Conservation (phyloP, 2,113 vertebrate genomes). For the Anguilla rostrata region DNA sequence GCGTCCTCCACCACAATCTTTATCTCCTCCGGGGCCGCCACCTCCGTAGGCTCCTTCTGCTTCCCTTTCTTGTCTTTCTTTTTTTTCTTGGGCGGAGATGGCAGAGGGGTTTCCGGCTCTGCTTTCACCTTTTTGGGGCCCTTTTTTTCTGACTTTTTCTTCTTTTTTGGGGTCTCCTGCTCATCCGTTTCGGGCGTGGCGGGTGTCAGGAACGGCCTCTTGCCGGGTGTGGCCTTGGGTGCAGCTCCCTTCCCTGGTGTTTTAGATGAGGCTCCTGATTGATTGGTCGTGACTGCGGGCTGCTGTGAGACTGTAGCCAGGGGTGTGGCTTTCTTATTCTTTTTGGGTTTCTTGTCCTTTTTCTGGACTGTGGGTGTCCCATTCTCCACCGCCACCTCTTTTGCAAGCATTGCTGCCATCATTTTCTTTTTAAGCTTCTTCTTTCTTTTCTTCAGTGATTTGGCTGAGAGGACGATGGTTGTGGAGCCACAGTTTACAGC, state of each 20-base stretch:
- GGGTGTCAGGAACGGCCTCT: conserved; percentile 2
- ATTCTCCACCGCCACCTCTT: neutral
- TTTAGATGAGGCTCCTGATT: neutral
- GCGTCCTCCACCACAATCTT: neutral
- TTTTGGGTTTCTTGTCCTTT: neutral
- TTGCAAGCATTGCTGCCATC: neutral
- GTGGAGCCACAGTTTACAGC: neutral
- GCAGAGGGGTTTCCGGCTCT: neutral
- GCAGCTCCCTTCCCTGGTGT: neutral
- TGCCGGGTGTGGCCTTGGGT: neutral
- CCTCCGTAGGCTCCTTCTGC: neutral
- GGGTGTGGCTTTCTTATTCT: neutral
- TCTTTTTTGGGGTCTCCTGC: neutral
- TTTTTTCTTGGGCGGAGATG: neutral
- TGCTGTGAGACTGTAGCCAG: neutral
- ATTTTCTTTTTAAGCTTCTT: conserved; percentile 8
- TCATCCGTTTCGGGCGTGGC: neutral
- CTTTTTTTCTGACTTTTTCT: neutral
- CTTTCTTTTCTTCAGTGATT: neutral
- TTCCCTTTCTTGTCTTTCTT: neutral
- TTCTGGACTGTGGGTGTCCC: neutral
- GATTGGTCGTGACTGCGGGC: neutral
- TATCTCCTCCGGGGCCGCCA: too few relatives aligned
- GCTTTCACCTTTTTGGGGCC: neutral
- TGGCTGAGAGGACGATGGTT: neutral